Percentiles rank a stretch among this genome's conserved stretches.
These are phyloP conservation scores for Epirrhoe tristata DNA, from an alignment of 2,888 invertebrate species.

Conservation along the genomic window DNA sequence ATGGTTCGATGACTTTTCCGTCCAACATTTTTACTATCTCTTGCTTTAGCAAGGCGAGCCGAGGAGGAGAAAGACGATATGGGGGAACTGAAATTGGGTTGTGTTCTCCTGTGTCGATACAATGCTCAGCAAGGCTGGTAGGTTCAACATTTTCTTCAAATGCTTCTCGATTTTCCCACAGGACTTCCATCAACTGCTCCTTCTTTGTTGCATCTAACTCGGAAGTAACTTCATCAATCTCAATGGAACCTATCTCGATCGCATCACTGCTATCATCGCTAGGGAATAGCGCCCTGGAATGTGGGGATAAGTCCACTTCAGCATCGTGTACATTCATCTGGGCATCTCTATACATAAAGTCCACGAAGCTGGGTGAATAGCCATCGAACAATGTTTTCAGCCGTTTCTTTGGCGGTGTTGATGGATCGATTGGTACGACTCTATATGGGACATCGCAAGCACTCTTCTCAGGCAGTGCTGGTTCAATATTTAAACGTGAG, in stretches of 20 bases:
- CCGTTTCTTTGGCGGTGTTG: too few species aligned
- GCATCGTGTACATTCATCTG: too few species aligned
- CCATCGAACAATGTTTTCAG: too few species aligned
- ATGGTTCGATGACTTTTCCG: conserved; percentile 10
- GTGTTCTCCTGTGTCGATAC: conserved; percentile 6
- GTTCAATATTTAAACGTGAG: too few species aligned
- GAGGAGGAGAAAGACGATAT: conserved; percentile 17
- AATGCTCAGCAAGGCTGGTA: conserved; percentile 8
- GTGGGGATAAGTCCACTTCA: too few species aligned
- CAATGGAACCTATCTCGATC: conserved; percentile 15
- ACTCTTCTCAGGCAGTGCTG: too few species aligned
- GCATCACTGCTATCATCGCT: conserved; percentile 7
- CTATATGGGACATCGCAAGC: too few species aligned
- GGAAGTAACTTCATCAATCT: neutral
- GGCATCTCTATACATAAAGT: too few species aligned
- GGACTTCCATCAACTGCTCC: conserved; percentile 10
- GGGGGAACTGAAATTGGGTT: conserved; percentile 11
- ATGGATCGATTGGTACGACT: too few species aligned
- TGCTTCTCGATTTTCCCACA: conserved; percentile 11
- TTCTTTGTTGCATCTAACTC: conserved; percentile 8
- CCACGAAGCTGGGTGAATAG: too few species aligned
- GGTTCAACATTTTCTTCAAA: conserved; percentile 1
- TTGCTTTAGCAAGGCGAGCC: neutral
- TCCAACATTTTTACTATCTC: conserved; percentile 12
- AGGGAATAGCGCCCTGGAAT: too few species aligned